These are phyloP conservation scores for Urocitellus parryii DNA, from an alignment of 2,113 vertebrate genomes.

Conservation along the genomic window DNA sequence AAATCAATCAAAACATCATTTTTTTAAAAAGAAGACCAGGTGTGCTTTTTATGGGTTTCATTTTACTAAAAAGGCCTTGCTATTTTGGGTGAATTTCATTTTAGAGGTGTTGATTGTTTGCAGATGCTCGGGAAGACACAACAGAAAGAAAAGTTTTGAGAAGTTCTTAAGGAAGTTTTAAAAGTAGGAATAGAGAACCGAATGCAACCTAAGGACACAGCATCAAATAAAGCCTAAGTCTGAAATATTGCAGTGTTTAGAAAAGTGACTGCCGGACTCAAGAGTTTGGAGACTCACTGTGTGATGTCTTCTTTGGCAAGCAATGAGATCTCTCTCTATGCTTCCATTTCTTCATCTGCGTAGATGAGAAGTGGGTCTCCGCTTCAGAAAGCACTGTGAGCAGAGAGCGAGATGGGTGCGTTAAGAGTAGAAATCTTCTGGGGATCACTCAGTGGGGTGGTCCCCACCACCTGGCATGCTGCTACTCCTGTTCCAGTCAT, in stretches of 20 bases:
- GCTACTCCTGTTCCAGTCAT: neutral
- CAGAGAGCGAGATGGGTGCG: neutral
- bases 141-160: conserved; percentile 21
- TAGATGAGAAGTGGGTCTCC: neutral
- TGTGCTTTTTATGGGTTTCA: conserved; percentile 63
- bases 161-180: conserved; percentile 52
- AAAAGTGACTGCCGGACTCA: neutral
- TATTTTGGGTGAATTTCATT: conserved; percentile 74
- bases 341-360: neutral
- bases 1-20: conserved; percentile 46
- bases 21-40: conserved; percentile 36
- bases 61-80: conserved; percentile 55
- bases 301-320: neutral
- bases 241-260: neutral
- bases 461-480: neutral
- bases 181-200: conserved; percentile 24
- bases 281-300: neutral
- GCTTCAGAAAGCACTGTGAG: neutral
- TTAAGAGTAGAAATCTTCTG: neutral
- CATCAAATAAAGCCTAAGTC: neutral
- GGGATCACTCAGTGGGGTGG: too few species aligned
- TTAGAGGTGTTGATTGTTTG: conserved; percentile 81
- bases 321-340: neutral
- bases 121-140: conserved; percentile 68
- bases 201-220: neutral